Conservation (phyloP, 2,113 vertebrate species). For the Piaya cayana region DNA sequence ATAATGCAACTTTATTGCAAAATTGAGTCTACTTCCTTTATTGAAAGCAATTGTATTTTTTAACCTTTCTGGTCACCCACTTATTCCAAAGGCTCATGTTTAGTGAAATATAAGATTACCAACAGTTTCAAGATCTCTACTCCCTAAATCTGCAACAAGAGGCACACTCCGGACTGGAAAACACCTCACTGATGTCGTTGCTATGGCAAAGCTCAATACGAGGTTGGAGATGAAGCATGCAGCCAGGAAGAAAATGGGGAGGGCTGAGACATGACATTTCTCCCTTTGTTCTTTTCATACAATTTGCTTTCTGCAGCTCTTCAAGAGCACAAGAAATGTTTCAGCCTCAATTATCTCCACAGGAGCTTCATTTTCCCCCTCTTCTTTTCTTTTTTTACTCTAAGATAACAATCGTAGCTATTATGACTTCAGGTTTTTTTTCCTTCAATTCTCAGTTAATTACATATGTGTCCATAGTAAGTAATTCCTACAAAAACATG, state of each 20-base stretch:
- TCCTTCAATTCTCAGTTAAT: neutral
- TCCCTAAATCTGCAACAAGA: neutral
- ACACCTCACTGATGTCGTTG: neutral
- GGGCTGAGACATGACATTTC: neutral
- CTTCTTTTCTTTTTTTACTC: neutral
- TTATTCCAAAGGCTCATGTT: neutral
- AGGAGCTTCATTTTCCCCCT: neutral
- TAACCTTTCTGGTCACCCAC: neutral
- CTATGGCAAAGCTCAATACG: conserved; percentile 21
- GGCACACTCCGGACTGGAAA: neutral
- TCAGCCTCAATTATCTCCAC: conserved; percentile 48
- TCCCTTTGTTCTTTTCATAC: conserved; percentile 29
- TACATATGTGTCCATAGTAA: neutral
- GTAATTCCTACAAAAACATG: neutral
- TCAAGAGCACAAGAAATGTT: conserved; percentile 24
- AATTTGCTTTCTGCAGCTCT: conserved; percentile 36
- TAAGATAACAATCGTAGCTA: neutral
- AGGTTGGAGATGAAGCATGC: neutral
- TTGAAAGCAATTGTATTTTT: too few relatives aligned
- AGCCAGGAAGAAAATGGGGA: neutral
- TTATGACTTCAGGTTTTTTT: neutral
- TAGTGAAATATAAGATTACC: neutral
- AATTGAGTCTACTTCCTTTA: too few relatives aligned
- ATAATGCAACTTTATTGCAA: neutral
- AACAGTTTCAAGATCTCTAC: neutral